Conservation (phyloP, 1,140 invertebrate genomes). For the Trichoplusia ni region DNA sequence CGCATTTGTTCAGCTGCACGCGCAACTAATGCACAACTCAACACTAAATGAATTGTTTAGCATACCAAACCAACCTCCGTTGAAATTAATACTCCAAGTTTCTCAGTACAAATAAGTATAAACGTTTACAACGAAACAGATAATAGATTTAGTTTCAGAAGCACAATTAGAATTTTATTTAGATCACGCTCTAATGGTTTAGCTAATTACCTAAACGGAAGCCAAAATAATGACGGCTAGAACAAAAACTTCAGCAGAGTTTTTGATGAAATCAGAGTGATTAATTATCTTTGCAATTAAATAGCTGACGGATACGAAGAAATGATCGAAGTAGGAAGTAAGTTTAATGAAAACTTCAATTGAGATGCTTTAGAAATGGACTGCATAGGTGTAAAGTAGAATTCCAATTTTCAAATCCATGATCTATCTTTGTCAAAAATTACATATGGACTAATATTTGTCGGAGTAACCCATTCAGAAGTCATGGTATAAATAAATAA, state of each 20-base stretch:
- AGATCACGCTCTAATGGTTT: constrained; percentile 14
- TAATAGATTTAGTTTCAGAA: constrained; percentile 9
- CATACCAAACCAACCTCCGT: constrained; percentile 7
- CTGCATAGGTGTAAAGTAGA: too few relatives aligned
- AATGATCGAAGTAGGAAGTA: too few relatives aligned
- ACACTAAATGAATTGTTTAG: constrained; percentile 28
- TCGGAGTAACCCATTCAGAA: background rate
- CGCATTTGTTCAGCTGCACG: constrained; percentile 48
- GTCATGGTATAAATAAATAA: background rate
- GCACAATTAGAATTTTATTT: constrained; percentile 5
- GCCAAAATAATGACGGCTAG: constrained; percentile 3
- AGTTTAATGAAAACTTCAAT: too few relatives aligned
- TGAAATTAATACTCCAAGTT: constrained; percentile 25
- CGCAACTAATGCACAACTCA: constrained; percentile 23
- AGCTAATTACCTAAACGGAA: constrained; percentile 13
- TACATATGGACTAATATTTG: too few relatives aligned
- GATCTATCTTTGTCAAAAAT: background rate
- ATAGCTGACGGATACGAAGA: background rate
- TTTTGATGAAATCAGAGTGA: constrained; percentile 3
- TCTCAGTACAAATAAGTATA: too few relatives aligned
- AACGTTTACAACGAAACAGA: too few relatives aligned
- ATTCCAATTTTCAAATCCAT: too few relatives aligned
- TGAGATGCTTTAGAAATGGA: too few relatives aligned
- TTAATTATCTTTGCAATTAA: constrained; percentile 2
- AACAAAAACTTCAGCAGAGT: background rate